These are phyloP conservation scores for Rhingia rostrata DNA, from an alignment of 2,888 invertebrate genomes.

Conservation along the genomic window DNA sequence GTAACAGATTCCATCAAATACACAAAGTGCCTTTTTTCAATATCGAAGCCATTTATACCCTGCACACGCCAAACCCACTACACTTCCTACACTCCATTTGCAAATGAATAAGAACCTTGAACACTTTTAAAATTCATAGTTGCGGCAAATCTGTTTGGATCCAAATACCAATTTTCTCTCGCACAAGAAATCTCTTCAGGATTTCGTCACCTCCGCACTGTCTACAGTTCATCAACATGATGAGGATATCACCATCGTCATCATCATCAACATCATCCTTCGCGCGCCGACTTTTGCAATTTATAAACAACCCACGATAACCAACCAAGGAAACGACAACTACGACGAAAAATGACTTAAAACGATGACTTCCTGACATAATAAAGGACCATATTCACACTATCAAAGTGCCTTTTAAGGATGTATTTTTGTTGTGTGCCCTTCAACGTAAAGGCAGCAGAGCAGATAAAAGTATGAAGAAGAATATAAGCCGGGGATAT, in stretches of 20 bases:
- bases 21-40: too few relatives aligned
- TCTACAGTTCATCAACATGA: constrained; percentile 13
- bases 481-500: constrained; percentile 53
- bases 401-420: constrained; percentile 60
- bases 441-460: background rate
- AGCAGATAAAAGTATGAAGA: constrained; percentile 15
- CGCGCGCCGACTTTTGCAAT: constrained; percentile 39
- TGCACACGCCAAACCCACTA: too few relatives aligned
- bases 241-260: constrained; percentile 39
- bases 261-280: constrained; percentile 46
- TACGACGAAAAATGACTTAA: constrained; percentile 55
- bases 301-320: constrained; percentile 29
- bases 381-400: constrained; percentile 73
- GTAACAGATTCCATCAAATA: too few relatives aligned
- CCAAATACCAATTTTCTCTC: too few relatives aligned
- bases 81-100: too few relatives aligned
- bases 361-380: constrained; percentile 63
- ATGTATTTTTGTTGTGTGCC: constrained; percentile 11
- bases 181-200: constrained; percentile 3
- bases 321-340: constrained; percentile 20
- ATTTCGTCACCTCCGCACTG: background rate
- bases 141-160: too few relatives aligned
- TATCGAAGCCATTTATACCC: too few relatives aligned
- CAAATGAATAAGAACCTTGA: too few relatives aligned
- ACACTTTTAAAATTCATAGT: too few relatives aligned